Evolutionary conservation across 2,888 invertebrate species (phyloP), one percentile per base, ranked within the genome.

Genomic region (Timandra comae): DNA sequence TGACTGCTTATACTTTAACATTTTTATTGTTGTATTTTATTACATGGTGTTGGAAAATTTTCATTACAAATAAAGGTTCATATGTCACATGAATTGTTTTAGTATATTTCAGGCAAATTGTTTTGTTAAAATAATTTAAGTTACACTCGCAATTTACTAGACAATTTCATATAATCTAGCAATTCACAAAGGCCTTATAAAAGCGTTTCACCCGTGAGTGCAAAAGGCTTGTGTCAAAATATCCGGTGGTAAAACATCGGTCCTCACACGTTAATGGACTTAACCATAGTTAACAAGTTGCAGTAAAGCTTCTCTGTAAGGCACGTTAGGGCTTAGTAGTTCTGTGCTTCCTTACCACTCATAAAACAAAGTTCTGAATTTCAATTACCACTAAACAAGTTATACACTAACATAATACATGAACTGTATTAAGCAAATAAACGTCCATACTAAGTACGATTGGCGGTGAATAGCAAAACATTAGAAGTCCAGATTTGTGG

Each of bases 261-360:
- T 58, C 58, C 62, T 60, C 59, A 59, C 58, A 59, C 47, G 56
- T 50, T 79, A 80, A 79, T 77, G 63, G 63, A 76, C 65, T 78
- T 73, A 72, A 52, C 58, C 59, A 52, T 56, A 50, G 59, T 60
- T 58, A 58, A 68, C 69, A 62, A 75, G 64, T 67, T 60, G 58
- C 27, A 27, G 29, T 30, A 33, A 47, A 48, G 46, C 46, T 41
- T 43, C 40, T 33, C 35, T 35, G 38, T 41, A 60, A 46, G 35
- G 45, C 31, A 42, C 44, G 48, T 50, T 47, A 37, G 35, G 21
- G 38, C 26, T 53, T 46, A 48, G 47, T 41, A 56, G 56, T 59
- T 58, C 56, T 50, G 53, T 51, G 60, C 43, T 53, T 53, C 56
- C n/a, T n/a, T n/a, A n/a, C 52, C 53, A 59, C 59, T 59, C 51